Evolutionary conservation across 2,888 invertebrate species (phyloP).

Genomic region (Neoscelio sp.): DNA sequence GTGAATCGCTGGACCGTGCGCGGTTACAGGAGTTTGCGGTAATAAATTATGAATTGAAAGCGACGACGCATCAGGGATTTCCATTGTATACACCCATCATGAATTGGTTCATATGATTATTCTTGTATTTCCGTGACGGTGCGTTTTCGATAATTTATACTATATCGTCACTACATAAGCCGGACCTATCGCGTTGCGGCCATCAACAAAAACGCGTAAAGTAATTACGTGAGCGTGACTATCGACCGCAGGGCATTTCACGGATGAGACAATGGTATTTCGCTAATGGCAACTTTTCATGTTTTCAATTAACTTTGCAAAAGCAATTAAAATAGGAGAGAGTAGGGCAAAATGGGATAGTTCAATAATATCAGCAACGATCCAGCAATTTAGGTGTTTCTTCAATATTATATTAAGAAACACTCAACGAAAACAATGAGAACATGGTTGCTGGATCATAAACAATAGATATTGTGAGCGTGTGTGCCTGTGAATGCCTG

Average conservation of each 20-base stretch:
- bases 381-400: too few species aligned
- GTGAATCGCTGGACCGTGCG: neutral
- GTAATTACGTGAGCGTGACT: constrained; percentile 45
- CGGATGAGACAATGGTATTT: constrained; percentile 31
- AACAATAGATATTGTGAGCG: too few species aligned
- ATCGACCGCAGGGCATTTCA: constrained; percentile 41
- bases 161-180: constrained; percentile 25
- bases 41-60: constrained; percentile 53
- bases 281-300: constrained; percentile 41
- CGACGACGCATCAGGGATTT: constrained; percentile 35
- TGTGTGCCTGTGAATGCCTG: too few species aligned
- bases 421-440: too few species aligned
- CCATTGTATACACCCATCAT: constrained; percentile 12
- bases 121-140: constrained; percentile 37
- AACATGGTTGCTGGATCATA: too few species aligned
- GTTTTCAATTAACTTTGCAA: constrained; percentile 42
- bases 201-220: constrained; percentile 49
- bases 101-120: constrained; percentile 44
- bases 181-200: constrained; percentile 23
- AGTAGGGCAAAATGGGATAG: too few species aligned
- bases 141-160: constrained; percentile 43
- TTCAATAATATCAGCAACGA: too few species aligned
- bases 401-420: too few species aligned
- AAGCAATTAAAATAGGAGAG: constrained; percentile 16
- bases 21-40: constrained; percentile 18